phyloP scores from a whole-genome alignment of 2,888 invertebrate species.

The Lasioglossum morio region DNA sequence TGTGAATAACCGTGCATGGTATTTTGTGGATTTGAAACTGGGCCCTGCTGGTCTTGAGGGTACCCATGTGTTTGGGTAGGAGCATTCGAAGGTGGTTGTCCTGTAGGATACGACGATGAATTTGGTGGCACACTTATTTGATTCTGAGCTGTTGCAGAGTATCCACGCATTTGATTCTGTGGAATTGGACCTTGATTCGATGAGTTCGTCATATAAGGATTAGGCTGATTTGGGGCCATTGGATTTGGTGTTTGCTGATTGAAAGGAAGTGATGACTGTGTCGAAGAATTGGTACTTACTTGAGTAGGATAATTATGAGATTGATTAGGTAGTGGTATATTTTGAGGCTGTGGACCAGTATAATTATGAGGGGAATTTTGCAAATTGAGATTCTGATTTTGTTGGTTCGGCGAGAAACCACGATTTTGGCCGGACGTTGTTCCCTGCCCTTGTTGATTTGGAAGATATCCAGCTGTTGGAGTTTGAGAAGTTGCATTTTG shows the following conservation, averaged over 20 bases:
- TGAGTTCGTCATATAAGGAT: constrained; percentile 65
- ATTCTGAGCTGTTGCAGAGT: constrained; percentile 68
- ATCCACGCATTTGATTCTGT: constrained; percentile 77
- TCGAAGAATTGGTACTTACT: constrained; percentile 59
- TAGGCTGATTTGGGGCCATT: constrained; percentile 64
- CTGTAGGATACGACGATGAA: constrained; percentile 64
- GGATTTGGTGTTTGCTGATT: constrained; percentile 64
- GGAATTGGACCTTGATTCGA: constrained; percentile 65
- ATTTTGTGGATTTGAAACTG: constrained; percentile 67
- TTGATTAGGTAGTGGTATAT: constrained; percentile 59
- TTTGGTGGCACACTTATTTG: constrained; percentile 68
- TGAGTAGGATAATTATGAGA: constrained; percentile 63
- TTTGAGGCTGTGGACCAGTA: constrained; percentile 50
- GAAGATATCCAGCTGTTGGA: constrained; percentile 62
- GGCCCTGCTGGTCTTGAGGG: constrained; percentile 68
- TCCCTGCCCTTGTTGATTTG: constrained; percentile 68
- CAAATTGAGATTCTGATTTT: constrained; percentile 62
- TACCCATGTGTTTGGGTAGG: constrained; percentile 71
- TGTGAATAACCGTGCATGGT: constrained; percentile 74
- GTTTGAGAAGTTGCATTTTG: constrained; percentile 65
- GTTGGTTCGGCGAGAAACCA: constrained; percentile 66
- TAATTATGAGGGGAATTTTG: constrained; percentile 68
- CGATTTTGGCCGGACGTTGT: constrained; percentile 60
- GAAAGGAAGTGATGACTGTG: constrained; percentile 64
- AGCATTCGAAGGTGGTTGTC: constrained; percentile 62